Evolutionary conservation across 2,888 invertebrate genomes (phyloP).

Genomic region (Portevinia maculata): DNA sequence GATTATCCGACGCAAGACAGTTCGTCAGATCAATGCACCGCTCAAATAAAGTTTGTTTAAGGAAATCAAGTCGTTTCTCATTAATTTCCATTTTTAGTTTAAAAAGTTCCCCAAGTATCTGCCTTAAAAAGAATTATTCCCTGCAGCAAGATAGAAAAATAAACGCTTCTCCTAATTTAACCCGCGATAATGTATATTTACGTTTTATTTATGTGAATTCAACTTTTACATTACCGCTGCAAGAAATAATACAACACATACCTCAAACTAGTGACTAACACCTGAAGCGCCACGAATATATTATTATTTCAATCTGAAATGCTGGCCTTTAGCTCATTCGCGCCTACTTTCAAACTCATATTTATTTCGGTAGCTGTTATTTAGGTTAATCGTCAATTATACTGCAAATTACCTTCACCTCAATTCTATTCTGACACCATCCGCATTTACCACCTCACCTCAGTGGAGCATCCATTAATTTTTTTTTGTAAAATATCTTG

Average conservation of each 20-base stretch:
- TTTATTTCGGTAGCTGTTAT: constrained; percentile 26
- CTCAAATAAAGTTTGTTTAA: no score
- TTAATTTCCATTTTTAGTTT: no score
- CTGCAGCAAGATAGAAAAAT: no score
- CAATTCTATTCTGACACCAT: constrained; percentile 17
- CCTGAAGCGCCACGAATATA: background rate
- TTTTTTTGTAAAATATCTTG: background rate
- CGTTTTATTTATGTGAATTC: constrained; percentile 1
- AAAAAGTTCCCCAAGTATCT: no score
- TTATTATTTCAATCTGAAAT: constrained; percentile 1
- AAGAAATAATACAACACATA: background rate
- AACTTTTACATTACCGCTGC: constrained; percentile 6
- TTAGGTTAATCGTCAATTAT: constrained; percentile 42
- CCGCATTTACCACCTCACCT: background rate
- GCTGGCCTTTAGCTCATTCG: constrained; percentile 2
- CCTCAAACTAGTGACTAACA: no score
- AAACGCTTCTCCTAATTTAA: no score
- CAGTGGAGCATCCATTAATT: background rate
- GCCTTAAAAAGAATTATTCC: no score
- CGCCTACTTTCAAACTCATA: constrained; percentile 9
- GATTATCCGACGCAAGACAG: no score
- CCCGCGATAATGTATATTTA: background rate
- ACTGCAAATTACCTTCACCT: constrained; percentile 35
- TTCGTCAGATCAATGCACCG: no score
- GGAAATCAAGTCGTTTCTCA: no score